A percentile compares a stretch with the other conserved stretches of the same genome.
phyloP scores from a whole-genome alignment of 2,113 vertebrate genomes.

The Aleadryas rufinucha region DNA sequence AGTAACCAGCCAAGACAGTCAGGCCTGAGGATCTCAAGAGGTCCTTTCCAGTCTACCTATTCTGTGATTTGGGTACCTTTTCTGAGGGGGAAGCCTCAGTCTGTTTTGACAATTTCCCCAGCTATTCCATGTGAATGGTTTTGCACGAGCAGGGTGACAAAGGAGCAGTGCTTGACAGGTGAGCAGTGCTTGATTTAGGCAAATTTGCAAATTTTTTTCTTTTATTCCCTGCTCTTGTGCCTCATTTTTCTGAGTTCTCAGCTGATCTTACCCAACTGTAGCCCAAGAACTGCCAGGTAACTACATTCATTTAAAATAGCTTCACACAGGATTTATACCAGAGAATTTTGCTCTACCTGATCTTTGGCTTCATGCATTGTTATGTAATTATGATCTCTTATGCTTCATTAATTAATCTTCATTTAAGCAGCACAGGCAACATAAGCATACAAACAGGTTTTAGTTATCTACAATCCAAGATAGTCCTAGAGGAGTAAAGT shows the following conservation, averaged over 20 bases:
- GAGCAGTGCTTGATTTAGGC: neutral
- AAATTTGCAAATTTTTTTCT: neutral
- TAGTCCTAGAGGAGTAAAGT: neutral
- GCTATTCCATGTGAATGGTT: neutral
- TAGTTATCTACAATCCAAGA: neutral
- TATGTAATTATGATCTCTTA: neutral
- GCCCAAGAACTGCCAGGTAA: neutral
- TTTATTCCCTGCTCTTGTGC: neutral
- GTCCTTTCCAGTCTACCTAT: neutral
- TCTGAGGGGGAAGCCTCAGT: neutral
- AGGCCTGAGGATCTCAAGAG: neutral
- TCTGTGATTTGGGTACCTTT: neutral
- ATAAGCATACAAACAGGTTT: neutral
- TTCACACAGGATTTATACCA: neutral
- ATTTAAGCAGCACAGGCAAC: neutral
- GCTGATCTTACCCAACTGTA: neutral
- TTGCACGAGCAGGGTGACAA: neutral
- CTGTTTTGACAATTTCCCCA: neutral
- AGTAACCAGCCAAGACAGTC: neutral
- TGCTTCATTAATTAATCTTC: neutral
- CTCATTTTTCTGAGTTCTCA: neutral
- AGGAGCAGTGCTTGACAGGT: neutral
- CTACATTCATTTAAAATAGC: neutral
- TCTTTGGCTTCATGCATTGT: neutral
- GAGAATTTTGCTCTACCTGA: neutral